phyloP scores from a whole-genome alignment of 2,797 vertebrate genomes.

The Sebastes trivittatus region DNA sequence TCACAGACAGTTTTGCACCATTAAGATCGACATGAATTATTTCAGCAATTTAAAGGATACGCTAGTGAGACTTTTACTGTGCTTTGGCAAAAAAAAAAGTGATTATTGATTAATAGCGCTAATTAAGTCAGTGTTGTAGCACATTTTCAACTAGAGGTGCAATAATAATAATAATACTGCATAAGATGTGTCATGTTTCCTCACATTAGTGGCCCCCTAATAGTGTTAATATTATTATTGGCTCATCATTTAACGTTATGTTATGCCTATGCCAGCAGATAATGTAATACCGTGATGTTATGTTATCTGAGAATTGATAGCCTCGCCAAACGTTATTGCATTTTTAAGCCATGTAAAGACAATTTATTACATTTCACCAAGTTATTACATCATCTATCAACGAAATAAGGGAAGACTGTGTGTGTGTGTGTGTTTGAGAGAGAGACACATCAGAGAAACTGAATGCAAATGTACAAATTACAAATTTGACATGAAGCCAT shows the following conservation, averaged over 20 bases:
- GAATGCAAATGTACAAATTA: constrained; percentile 15
- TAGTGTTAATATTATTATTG: constrained; percentile 33
- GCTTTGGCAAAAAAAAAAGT: background rate
- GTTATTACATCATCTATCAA: constrained; percentile 65
- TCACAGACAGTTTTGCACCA: background rate
- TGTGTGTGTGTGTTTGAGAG: background rate
- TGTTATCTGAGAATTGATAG: constrained; percentile 51
- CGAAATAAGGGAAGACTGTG: constrained; percentile 12
- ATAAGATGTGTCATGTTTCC: constrained; percentile 13
- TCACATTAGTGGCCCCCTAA: constrained; percentile 9
- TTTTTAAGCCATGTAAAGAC: constrained; percentile 51
- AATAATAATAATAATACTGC: background rate
- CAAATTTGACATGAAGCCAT: background rate
- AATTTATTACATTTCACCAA: constrained; percentile 50
- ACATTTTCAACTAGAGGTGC: background rate
- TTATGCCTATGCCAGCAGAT: constrained; percentile 22
- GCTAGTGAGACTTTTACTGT: background rate
- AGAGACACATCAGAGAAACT: constrained; percentile 5
- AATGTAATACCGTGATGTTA: constrained; percentile 51
- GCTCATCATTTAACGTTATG: constrained; percentile 47
- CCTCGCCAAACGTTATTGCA: constrained; percentile 52
- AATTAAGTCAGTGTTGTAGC: background rate
- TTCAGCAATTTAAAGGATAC: constrained; percentile 3
- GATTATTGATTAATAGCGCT: constrained; percentile 26
- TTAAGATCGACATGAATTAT: constrained; percentile 17